Evolutionary conservation across 1,140 invertebrate genomes (phyloP).

Genomic region (Colletes gigas): DNA sequence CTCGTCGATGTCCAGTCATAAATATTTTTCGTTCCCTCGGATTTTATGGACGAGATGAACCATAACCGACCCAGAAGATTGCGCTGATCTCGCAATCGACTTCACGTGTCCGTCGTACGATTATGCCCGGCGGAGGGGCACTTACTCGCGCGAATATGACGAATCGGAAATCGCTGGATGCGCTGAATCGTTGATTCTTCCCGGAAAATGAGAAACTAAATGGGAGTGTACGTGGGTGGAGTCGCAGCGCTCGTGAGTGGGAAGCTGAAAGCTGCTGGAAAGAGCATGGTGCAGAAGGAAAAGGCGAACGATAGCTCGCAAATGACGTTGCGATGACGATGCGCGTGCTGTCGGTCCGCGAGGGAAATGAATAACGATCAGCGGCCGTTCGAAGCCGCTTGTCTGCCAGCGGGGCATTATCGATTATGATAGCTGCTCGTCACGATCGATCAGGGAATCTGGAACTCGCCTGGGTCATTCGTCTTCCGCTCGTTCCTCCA

Average conservation of each 20-base stretch:
- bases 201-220: conserved; percentile 61
- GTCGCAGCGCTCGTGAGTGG: not conserved
- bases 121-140: not conserved
- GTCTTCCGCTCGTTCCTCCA: conserved; percentile 22
- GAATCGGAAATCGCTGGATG: conserved; percentile 35
- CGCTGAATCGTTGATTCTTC: conserved; percentile 43
- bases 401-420: conserved; percentile 57
- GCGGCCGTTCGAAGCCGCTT: conserved; percentile 43
- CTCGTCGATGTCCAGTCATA: too few species aligned
- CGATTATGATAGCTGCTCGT: conserved; percentile 60
- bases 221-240: conserved; percentile 26
- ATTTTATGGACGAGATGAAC: not conserved
- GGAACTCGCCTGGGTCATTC: conserved; percentile 27
- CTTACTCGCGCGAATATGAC: not conserved
- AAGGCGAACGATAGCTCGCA: conserved; percentile 45
- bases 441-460: conserved; percentile 60
- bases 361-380: conserved; percentile 60
- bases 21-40: not conserved
- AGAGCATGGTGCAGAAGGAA: conserved; percentile 2
- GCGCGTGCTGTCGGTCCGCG: conserved; percentile 52
- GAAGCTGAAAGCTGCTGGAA: not conserved
- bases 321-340: conserved; percentile 69
- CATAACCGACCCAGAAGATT: not conserved
- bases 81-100: not conserved
- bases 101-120: not conserved